Evolutionary conservation across 2,888 invertebrate species (phyloP).

Genomic region (Linnaemya vulpina): DNA sequence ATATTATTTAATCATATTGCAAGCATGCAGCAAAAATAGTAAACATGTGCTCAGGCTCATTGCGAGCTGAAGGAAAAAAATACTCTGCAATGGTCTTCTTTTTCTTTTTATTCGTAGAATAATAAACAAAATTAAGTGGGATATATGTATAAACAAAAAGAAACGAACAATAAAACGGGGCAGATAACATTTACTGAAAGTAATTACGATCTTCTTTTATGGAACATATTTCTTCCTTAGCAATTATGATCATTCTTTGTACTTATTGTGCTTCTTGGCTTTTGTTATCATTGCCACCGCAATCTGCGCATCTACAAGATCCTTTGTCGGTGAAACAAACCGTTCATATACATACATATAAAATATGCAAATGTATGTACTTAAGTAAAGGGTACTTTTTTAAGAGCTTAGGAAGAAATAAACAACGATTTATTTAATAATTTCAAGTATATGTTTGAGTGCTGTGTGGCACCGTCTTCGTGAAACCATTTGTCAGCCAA

Average conservation of each 20-base stretch:
- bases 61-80: constrained; percentile 3
- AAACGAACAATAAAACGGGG: not conserved
- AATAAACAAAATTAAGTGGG: constrained; percentile 6
- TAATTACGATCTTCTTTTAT: constrained; percentile 21
- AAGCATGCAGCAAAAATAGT: not conserved
- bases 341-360: too few species aligned
- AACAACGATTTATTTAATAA: not conserved
- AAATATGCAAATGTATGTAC: too few species aligned
- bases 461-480: too few species aligned
- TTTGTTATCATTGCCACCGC: constrained; percentile 5
- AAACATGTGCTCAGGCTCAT: constrained; percentile 25
- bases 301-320: constrained; percentile 27
- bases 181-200: not conserved
- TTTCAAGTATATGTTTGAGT: too few species aligned
- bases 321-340: constrained; percentile 22
- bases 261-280: constrained; percentile 24
- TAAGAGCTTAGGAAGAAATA: not conserved
- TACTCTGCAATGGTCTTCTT: constrained; percentile 22
- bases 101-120: not conserved
- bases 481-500: too few species aligned
- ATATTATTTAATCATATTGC: not conserved
- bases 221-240: not conserved
- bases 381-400: not conserved
- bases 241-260: not conserved
- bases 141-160: constrained; percentile 7